Evolutionary conservation across 2,797 vertebrate species (phyloP).

Genomic region (Chaunax sp.): DNA sequence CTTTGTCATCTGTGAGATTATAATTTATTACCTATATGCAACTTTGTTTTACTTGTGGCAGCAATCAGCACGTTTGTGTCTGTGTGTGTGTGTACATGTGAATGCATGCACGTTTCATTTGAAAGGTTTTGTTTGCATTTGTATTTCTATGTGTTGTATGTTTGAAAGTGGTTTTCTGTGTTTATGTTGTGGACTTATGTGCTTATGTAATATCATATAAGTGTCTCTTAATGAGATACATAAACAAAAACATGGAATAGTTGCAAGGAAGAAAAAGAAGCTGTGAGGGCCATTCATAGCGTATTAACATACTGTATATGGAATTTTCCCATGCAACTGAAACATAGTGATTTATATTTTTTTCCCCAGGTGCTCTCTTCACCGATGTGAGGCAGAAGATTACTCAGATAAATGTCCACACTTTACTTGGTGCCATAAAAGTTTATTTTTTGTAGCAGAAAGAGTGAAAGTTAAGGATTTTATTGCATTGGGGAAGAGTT

Average conservation of each 20-base stretch:
- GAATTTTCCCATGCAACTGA: not conserved
- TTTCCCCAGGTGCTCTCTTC: constrained; percentile 2
- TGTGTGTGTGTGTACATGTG: constrained; percentile 13
- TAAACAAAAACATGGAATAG: not conserved
- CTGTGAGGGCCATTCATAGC: not conserved
- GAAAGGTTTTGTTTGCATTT: constrained; percentile 29
- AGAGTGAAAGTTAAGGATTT: constrained; percentile 2
- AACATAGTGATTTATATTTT: not conserved
- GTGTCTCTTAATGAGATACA: not conserved
- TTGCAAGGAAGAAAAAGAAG: not conserved
- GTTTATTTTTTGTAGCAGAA: not conserved
- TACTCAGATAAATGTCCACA: constrained; percentile 1
- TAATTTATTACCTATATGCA: constrained; percentile 57
- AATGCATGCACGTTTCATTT: constrained; percentile 3
- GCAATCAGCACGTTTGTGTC: constrained; percentile 13
- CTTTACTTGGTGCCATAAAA: not conserved
- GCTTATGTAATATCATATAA: not conserved
- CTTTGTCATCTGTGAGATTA: constrained; percentile 61
- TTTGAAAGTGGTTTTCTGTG: not conserved
- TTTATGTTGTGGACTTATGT: not conserved
- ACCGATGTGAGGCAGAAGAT: not conserved
- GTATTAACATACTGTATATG: not conserved
- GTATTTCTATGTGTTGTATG: not conserved
- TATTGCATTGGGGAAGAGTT: not conserved
- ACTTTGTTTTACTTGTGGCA: constrained; percentile 26